These are phyloP conservation scores for Hyposmocoma kahamanoa DNA, from an alignment of 1,140 invertebrate species.

Conservation along the genomic window DNA sequence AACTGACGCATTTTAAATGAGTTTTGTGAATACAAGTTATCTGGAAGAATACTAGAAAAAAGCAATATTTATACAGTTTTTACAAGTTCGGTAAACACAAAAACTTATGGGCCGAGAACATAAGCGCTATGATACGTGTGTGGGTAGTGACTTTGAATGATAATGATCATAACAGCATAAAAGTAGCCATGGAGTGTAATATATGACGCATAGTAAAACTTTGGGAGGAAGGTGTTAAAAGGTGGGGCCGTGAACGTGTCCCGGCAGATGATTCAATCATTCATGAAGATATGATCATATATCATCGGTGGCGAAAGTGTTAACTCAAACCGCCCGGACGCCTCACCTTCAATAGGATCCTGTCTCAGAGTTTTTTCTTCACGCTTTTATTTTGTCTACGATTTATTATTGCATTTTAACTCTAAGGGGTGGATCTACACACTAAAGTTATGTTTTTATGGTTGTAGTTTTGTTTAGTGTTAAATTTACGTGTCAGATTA, in stretches of 20 bases:
- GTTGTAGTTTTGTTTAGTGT: no score
- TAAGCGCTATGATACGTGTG: no score
- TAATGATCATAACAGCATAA: constrained; percentile 65
- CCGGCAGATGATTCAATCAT: constrained; percentile 65
- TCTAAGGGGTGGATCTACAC: no score
- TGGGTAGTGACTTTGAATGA: constrained; percentile 59
- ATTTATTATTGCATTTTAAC: no score
- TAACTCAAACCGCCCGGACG: constrained; percentile 35
- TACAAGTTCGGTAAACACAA: no score
- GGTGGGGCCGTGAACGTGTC: constrained; percentile 52
- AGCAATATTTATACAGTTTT: no score
- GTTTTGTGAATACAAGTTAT: no score
- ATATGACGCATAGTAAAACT: constrained; percentile 63
- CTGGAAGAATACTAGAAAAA: no score
- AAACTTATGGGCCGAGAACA: no score
- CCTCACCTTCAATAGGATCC: constrained; percentile 36
- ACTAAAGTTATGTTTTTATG: no score
- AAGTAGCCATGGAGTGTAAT: constrained; percentile 55
- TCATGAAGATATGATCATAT: constrained; percentile 64
- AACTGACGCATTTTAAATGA: no score
- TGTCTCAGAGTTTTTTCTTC: constrained; percentile 36
- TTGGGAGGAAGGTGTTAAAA: constrained; percentile 67
- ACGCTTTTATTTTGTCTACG: constrained; percentile 36
- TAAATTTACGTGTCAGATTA: no score
- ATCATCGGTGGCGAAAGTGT: constrained; percentile 64